phyloP scores from a whole-genome alignment of 2,797 vertebrate species.

The Enteromius anoplus region DNA sequence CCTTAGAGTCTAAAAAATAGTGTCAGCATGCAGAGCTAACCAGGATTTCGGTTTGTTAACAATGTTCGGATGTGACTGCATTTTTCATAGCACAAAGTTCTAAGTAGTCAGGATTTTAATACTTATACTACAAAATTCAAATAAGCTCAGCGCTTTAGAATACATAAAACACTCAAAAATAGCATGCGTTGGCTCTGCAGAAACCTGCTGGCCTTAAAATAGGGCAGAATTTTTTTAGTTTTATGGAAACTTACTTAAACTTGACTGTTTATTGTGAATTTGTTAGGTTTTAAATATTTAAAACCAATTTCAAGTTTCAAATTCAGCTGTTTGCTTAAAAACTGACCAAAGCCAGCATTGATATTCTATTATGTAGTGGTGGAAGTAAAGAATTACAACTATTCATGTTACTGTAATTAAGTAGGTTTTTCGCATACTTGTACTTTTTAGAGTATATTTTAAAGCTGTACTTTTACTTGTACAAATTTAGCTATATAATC shows the following conservation, averaged over 20 bases:
- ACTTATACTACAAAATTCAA: constrained; percentile 49
- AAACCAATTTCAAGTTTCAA: not conserved
- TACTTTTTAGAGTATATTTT: too few species aligned
- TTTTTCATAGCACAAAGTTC: constrained; percentile 47
- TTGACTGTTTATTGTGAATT: constrained; percentile 26
- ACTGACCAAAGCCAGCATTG: not conserved
- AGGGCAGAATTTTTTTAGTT: not conserved
- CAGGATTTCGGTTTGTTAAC: constrained; percentile 48
- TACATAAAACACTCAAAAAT: constrained; percentile 45
- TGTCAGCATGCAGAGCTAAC: constrained; percentile 42
- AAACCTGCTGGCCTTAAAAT: constrained; percentile 17
- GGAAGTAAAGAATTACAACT: too few species aligned
- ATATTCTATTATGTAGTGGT: not conserved
- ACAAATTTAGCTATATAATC: too few species aligned
- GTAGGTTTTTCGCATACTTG: too few species aligned
- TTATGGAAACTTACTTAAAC: not conserved
- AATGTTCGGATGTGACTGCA: constrained; percentile 37
- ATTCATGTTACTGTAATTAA: too few species aligned
- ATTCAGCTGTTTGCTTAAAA: not conserved
- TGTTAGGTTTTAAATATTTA: constrained; percentile 15
- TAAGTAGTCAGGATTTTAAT: constrained; percentile 57
- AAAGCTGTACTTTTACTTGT: too few species aligned
- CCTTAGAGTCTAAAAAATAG: constrained; percentile 46
- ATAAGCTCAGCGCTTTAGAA: constrained; percentile 55
- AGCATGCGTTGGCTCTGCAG: constrained; percentile 8